These are phyloP conservation scores for Sinonovacula constricta DNA, from an alignment of 1,140 invertebrate genomes.

Conservation along the genomic window DNA sequence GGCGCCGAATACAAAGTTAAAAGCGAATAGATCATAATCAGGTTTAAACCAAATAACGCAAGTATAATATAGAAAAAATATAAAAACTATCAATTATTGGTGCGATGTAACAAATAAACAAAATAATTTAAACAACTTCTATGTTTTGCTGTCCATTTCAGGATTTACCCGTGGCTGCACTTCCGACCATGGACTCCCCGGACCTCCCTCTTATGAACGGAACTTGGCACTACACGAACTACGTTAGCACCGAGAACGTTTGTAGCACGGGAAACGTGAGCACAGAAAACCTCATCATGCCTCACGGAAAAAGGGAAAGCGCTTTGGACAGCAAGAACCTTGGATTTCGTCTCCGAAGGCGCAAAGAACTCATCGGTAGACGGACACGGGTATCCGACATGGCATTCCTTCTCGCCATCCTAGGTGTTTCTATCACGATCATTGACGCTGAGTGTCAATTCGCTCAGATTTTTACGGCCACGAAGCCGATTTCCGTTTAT, in stretches of 20 bases:
- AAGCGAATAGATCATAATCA: background rate
- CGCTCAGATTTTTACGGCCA: constrained; percentile 37
- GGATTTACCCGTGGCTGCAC: background rate
- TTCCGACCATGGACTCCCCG: constrained; percentile 41
- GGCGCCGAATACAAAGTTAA: background rate
- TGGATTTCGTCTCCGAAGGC: constrained; percentile 63
- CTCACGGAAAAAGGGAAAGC: constrained; percentile 44
- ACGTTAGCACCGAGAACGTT: constrained; percentile 65
- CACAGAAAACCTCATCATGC: constrained; percentile 52
- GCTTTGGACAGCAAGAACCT: constrained; percentile 56
- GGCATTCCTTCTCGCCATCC: constrained; percentile 61
- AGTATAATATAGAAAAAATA: background rate
- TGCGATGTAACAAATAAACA: too few relatives aligned
- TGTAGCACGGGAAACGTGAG: constrained; percentile 49
- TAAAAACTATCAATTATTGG: background rate
- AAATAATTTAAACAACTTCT: too few relatives aligned
- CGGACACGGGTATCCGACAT: constrained; percentile 66
- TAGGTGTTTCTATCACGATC: constrained; percentile 64
- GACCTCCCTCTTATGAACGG: constrained; percentile 49
- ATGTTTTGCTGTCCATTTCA: background rate
- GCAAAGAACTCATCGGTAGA: constrained; percentile 65
- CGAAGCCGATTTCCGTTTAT: constrained; percentile 52
- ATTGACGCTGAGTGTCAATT: constrained; percentile 69
- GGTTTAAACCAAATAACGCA: background rate
- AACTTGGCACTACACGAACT: constrained; percentile 60